These are phyloP conservation scores for Spinus olivaceus DNA, from an alignment of 2,797 vertebrate species.

Conservation along the genomic window DNA sequence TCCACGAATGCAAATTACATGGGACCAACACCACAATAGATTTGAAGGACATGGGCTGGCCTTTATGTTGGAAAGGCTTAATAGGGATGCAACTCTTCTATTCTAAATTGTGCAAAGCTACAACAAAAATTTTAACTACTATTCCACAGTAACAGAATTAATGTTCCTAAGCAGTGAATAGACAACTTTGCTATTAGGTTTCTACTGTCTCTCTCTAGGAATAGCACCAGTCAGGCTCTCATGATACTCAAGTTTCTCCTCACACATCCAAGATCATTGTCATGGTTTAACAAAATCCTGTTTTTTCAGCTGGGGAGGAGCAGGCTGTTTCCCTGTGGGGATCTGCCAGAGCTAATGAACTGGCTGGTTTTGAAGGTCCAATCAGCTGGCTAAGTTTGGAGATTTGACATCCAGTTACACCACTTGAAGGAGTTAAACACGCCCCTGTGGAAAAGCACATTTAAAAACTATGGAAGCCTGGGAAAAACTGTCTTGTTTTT, in stretches of 20 bases:
- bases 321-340: not conserved
- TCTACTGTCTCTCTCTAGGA: not conserved
- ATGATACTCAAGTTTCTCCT: not conserved
- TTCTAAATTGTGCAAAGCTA: not conserved
- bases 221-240: not conserved
- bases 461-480: rapidly evolving
- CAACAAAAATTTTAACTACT: not conserved
- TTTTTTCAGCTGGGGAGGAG: not conserved
- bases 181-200: not conserved
- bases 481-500: not conserved
- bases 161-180: not conserved
- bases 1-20: not conserved
- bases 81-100: not conserved
- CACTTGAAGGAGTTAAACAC: not conserved
- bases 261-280: not conserved
- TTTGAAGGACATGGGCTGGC: not conserved
- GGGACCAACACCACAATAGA: not conserved
- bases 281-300: not conserved
- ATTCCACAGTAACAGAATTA: not conserved
- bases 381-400: not conserved
- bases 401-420: not conserved
- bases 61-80: not conserved
- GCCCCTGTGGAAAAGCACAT: not conserved
- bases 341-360: not conserved
- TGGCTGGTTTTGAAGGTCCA: not conserved